These are phyloP conservation scores for Nesogale talazaci DNA, from an alignment of 2,113 vertebrate genomes.

Conservation along the genomic window DNA sequence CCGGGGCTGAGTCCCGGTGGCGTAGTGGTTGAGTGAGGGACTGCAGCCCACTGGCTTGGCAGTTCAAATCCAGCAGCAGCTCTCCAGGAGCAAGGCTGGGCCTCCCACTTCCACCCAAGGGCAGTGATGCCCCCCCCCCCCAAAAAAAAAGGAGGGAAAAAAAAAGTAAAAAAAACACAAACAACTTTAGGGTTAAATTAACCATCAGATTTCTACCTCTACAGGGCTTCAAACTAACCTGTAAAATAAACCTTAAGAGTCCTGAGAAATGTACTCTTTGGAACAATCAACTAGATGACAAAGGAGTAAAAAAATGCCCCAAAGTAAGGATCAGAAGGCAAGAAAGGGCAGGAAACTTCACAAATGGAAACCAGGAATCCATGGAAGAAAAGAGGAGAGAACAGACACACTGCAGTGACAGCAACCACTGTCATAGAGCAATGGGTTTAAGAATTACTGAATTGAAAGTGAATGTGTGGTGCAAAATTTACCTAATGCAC, in stretches of 20 bases:
- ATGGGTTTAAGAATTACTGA: neutral
- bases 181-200: neutral
- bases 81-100: too few species aligned
- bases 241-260: neutral
- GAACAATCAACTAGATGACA: neutral
- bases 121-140: too few species aligned
- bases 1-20: too few species aligned
- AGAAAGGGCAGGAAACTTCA: neutral
- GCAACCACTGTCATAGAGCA: neutral
- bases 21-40: too few species aligned
- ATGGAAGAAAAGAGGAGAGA: neutral
- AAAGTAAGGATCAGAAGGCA: neutral
- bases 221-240: slow-evolving; percentile 31
- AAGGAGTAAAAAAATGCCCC: neutral
- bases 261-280: neutral
- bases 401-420: neutral
- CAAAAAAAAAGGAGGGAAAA: too few species aligned
- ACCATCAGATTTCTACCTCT: neutral
- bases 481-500: neutral
- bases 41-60: too few species aligned
- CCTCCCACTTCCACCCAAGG: too few species aligned
- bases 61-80: too few species aligned
- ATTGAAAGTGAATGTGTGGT: neutral
- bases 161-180: slow-evolving; percentile 54
- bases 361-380: neutral